phyloP scores from a whole-genome alignment of 2,797 vertebrate genomes.

The Coreius guichenoti region DNA sequence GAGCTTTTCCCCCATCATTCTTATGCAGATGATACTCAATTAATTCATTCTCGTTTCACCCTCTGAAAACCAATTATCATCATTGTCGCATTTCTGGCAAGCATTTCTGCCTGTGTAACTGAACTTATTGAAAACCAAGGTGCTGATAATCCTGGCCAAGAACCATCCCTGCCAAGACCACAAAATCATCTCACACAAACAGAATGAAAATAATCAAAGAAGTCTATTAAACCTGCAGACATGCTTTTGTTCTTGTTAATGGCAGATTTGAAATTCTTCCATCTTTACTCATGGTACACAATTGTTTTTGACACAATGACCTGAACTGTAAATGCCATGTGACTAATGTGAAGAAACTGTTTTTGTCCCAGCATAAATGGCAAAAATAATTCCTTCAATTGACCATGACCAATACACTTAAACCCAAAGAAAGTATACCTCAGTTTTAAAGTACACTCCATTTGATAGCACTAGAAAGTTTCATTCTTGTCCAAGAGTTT shows the following conservation, averaged over 20 bases:
- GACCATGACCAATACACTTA: background rate
- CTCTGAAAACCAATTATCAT: background rate
- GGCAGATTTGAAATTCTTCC: background rate
- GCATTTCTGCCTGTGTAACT: constrained; percentile 2
- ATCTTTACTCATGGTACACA: background rate
- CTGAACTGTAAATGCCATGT: background rate
- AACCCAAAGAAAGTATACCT: background rate
- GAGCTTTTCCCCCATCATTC: background rate
- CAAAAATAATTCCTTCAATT: background rate
- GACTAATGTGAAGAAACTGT: background rate
- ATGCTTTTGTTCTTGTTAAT: background rate
- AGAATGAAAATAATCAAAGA: background rate
- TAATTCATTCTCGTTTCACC: background rate
- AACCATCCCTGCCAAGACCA: background rate
- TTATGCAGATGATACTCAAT: background rate
- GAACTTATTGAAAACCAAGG: background rate
- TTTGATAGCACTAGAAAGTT: background rate
- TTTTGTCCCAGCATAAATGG: background rate
- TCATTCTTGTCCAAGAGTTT: background rate
- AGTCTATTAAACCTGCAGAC: background rate
- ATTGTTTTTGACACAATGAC: background rate
- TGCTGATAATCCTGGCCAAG: background rate
- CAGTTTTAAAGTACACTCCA: background rate
- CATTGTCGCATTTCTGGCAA: background rate
- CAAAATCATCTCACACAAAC: background rate